Percentiles rank a stretch among this genome's conserved stretches.
Conservation (phyloP, 2,888 invertebrate species). For the Tubulanus polymorphus region DNA sequence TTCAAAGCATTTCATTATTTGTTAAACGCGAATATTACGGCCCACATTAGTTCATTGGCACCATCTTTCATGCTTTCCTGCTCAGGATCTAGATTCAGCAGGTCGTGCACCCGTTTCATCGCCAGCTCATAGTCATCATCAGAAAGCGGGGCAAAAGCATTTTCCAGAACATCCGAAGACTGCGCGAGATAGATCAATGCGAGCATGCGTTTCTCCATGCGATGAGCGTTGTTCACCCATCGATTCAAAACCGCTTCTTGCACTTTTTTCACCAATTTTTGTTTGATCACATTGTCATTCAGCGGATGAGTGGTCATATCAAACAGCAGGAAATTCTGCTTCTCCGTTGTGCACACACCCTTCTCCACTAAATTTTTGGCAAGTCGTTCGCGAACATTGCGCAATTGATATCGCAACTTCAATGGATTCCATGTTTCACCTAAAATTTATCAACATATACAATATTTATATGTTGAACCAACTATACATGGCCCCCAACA, state of each 20-base stretch:
- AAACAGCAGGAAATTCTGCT: conserved; percentile 98
- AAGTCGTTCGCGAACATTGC: conserved; percentile 96
- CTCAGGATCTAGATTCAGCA: conserved; percentile 95
- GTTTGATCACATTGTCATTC: conserved; percentile 91
- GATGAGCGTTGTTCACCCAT: conserved; percentile 93
- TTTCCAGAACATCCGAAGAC: conserved; percentile 97
- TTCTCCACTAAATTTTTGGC: conserved; percentile 99
- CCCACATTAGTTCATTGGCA: conserved; percentile 86
- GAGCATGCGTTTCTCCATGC: conserved; percentile 92
- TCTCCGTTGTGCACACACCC: conserved; percentile 97
- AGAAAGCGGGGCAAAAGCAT: conserved; percentile 96
- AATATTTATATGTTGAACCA: too few relatives aligned
- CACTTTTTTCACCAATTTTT: conserved; percentile 87
- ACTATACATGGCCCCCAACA: too few relatives aligned
- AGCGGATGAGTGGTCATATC: conserved; percentile 99
- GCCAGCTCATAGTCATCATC: conserved; percentile 95
- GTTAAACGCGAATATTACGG: conserved; percentile 96
- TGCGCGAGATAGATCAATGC: conserved; percentile 93
- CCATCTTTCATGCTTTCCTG: conserved; percentile 80
- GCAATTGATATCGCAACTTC: conserved; percentile 94
- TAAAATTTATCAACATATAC: too few relatives aligned
- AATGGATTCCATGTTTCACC: conserved; percentile 99
- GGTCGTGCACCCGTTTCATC: conserved; percentile 91
- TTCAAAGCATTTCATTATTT: conserved; percentile 74
- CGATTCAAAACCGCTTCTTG: conserved; percentile 95